Percentiles rank a stretch among this genome's conserved stretches.
Evolutionary conservation across 1,140 invertebrate species (phyloP).

Genomic region (Drosophila paulistorum): DNA sequence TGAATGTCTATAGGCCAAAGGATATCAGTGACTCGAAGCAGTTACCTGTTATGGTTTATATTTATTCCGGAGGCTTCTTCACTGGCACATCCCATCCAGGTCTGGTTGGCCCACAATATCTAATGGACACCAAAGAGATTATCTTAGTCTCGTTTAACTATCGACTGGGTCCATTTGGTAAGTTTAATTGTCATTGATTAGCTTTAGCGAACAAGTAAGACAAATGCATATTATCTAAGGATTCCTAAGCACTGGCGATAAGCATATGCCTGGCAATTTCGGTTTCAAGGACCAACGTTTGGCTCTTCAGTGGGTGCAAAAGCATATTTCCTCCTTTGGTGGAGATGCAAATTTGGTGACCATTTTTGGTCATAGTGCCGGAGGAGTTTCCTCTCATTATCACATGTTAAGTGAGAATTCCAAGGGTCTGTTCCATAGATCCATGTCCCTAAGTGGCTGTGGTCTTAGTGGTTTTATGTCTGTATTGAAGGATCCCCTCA

Average conservation of each 20-base stretch:
- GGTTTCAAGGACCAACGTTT: slow-evolving; percentile 77
- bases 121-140: slow-evolving; percentile 83
- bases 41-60: slow-evolving; percentile 85
- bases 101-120: slow-evolving; percentile 80
- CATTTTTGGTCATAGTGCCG: slow-evolving; percentile 89
- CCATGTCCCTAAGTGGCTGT: slow-evolving; percentile 85
- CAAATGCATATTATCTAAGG: slow-evolving; percentile 32
- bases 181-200: not conserved
- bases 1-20: slow-evolving; percentile 86
- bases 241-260: slow-evolving; percentile 79
- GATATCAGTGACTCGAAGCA: not conserved
- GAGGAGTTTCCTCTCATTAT: slow-evolving; percentile 84
- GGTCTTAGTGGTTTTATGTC: slow-evolving; percentile 84
- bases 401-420: slow-evolving; percentile 57
- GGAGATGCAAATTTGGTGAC: slow-evolving; percentile 89
- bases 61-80: slow-evolving; percentile 86
- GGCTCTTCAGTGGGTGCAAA: slow-evolving; percentile 68
- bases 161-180: slow-evolving; percentile 84
- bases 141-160: slow-evolving; percentile 85
- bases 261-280: slow-evolving; percentile 83
- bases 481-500: slow-evolving; percentile 82
- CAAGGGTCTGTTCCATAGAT: slow-evolving; percentile 83
- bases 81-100: slow-evolving; percentile 72
- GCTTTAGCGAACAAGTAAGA: not conserved
- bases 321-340: slow-evolving; percentile 85